Evolutionary conservation across 2,797 vertebrate species (phyloP).

Genomic region (Anisognathus igniventris): DNA sequence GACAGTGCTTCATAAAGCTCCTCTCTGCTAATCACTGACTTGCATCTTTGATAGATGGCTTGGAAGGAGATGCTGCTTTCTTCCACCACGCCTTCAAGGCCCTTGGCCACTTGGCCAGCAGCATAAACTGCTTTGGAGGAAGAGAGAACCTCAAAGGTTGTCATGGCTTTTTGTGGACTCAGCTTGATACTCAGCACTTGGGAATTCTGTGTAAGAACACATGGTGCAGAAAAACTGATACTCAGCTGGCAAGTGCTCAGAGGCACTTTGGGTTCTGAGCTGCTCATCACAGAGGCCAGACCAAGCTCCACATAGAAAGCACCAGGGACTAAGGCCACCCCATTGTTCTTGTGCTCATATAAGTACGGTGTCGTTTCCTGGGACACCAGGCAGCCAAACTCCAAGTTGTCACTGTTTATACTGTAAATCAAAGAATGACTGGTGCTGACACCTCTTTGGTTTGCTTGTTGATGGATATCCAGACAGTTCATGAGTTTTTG

Average conservation of each 20-base stretch:
- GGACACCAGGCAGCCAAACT: slow-evolving; percentile 75
- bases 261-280: slow-evolving; percentile 71
- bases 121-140: slow-evolving; percentile 73
- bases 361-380: slow-evolving; percentile 66
- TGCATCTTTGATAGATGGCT: slow-evolving; percentile 76
- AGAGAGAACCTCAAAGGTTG: slow-evolving; percentile 77
- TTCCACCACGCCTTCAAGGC: slow-evolving; percentile 50
- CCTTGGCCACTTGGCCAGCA: slow-evolving; percentile 70
- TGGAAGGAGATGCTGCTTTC: slow-evolving; percentile 73
- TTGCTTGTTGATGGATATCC: slow-evolving; percentile 39
- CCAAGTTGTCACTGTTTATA: slow-evolving; percentile 37
- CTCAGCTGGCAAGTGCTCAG: slow-evolving; percentile 73
- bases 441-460: neutral
- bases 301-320: slow-evolving; percentile 83
- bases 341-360: slow-evolving; percentile 84
- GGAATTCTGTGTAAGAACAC: slow-evolving; percentile 72
- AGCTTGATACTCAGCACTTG: slow-evolving; percentile 75
- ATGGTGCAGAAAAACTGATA: slow-evolving; percentile 76
- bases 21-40: slow-evolving; percentile 57
- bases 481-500: slow-evolving; percentile 71
- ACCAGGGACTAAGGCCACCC: slow-evolving; percentile 79
- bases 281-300: slow-evolving; percentile 76
- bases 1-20: slow-evolving; percentile 79
- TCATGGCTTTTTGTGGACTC: slow-evolving; percentile 41
- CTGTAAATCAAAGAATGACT: slow-evolving; percentile 67